Conservation (phyloP, 2,888 invertebrate genomes). For the Troides helena region DNA sequence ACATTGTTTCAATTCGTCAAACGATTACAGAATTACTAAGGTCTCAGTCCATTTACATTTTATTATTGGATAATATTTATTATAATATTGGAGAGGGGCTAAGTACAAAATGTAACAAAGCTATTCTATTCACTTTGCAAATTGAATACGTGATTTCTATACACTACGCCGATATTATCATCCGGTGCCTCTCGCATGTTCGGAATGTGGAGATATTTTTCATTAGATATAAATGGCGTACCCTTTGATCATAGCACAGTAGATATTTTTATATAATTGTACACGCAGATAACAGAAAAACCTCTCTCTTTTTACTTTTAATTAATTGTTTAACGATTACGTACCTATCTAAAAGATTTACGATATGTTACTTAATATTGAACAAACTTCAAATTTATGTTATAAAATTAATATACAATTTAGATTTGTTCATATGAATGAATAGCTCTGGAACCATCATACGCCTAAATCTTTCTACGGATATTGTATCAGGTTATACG, state of each 20-base stretch:
- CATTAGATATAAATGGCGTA: slow-evolving; percentile 15
- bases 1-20: too few relatives aligned
- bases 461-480: too few relatives aligned
- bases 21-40: too few relatives aligned
- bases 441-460: too few relatives aligned
- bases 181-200: slow-evolving; percentile 16
- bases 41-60: too few relatives aligned
- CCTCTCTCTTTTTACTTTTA: neutral
- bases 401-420: too few relatives aligned
- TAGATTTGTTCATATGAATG: too few relatives aligned
- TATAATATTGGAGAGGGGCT: neutral
- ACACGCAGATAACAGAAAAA: neutral
- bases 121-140: slow-evolving; percentile 26
- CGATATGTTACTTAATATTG: neutral
- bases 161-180: slow-evolving; percentile 22
- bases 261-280: slow-evolving; percentile 1
- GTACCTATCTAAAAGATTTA: neutral
- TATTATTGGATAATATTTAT: too few relatives aligned
- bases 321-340: neutral
- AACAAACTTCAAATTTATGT: too few relatives aligned
- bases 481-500: too few relatives aligned
- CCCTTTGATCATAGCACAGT: neutral
- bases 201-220: slow-evolving; percentile 23
- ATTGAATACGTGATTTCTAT: slow-evolving; percentile 27
- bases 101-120: slow-evolving; percentile 24